Percentiles rank a stretch among this genome's conserved stretches.
phyloP scores from a whole-genome alignment of 2,113 vertebrate species.

The Serranochromis macrocephalus region DNA sequence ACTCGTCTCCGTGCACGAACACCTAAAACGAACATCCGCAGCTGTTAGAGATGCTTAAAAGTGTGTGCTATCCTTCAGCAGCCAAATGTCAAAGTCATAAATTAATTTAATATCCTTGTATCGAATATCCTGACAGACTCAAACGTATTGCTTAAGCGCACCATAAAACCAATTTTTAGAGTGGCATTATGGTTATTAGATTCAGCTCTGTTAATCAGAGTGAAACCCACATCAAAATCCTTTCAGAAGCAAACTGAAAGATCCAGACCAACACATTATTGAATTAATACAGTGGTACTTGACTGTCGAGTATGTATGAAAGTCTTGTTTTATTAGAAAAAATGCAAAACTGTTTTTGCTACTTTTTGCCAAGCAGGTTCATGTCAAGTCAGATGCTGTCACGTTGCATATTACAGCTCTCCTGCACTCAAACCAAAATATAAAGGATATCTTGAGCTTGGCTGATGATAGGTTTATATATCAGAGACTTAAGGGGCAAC shows the following conservation, averaged over 20 bases:
- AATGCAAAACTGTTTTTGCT: background rate
- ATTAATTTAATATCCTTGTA: background rate
- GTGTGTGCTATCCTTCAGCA: background rate
- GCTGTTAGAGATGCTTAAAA: background rate
- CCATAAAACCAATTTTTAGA: background rate
- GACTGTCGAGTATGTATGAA: background rate
- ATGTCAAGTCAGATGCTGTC: background rate
- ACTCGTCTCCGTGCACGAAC: slow-evolving; percentile 90
- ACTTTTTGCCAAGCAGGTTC: background rate
- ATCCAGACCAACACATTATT: background rate
- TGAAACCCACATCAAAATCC: background rate
- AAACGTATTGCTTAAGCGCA: background rate
- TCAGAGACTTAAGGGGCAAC: background rate
- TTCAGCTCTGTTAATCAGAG: background rate
- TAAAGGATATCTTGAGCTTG: background rate
- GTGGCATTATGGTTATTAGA: background rate
- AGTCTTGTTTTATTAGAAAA: background rate
- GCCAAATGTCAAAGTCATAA: background rate
- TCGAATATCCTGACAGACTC: background rate
- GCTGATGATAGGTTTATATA: background rate
- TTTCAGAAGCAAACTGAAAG: background rate
- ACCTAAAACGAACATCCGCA: slow-evolving; percentile 68
- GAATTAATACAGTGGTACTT: background rate
- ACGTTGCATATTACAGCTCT: background rate
- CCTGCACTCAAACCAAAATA: background rate